Conservation (phyloP, 2,113 vertebrate species). For the Tachysurus fulvidraco region DNA sequence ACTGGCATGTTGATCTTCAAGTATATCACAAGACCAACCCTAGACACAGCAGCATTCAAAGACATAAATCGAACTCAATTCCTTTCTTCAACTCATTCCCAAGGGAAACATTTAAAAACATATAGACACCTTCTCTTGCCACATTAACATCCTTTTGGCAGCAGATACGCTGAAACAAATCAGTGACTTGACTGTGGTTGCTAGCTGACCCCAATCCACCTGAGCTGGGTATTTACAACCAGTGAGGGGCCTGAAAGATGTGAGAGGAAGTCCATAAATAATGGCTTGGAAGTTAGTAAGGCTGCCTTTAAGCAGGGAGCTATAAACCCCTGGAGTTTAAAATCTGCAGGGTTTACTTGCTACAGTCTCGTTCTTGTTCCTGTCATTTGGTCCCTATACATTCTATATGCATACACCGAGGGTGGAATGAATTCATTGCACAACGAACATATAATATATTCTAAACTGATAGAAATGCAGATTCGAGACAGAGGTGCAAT, state of each 20-base stretch:
- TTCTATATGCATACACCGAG: background rate
- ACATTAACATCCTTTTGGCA: background rate
- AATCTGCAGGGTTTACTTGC: background rate
- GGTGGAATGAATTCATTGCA: background rate
- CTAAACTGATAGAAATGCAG: background rate
- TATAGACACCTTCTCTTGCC: background rate
- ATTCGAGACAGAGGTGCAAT: background rate
- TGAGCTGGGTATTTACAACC: constrained; percentile 15
- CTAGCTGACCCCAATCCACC: constrained; percentile 15
- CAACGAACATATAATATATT: background rate
- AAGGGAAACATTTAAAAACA: background rate
- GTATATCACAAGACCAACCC: background rate
- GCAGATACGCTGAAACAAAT: background rate
- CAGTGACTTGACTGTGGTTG: background rate
- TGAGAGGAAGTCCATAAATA: constrained; percentile 17
- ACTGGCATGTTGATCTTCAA: background rate
- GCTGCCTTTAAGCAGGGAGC: background rate
- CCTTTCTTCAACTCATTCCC: background rate
- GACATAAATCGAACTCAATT: background rate
- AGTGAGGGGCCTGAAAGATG: background rate
- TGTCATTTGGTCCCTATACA: background rate
- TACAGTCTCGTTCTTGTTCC: background rate
- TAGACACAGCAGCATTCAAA: background rate
- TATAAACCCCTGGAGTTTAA: background rate
- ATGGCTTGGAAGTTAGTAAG: background rate